Base-by-base conservation (phyloP, 2,113 vertebrate genomes). In the Gallinago jamesoni region DNA sequence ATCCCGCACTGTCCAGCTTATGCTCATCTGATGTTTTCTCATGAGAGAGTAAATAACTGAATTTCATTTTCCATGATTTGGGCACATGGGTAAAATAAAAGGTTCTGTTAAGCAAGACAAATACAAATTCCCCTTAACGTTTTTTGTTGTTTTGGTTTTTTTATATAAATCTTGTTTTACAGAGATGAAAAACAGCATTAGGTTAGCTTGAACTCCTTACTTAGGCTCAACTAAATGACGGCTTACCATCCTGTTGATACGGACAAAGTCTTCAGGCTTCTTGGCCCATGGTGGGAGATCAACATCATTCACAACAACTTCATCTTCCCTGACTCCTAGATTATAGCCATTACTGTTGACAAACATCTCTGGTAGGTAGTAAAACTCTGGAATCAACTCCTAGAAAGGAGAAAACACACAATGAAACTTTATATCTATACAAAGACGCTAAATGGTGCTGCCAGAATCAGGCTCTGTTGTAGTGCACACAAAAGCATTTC, bases 281-380 rank as follows among this genome's bases (percentile, higher is more conserved):
- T 99, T 99, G 68, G 99, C 99, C 99, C 99, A 99, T 4, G 98
- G 98, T 4, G 99, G 99, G 73, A 99, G 98, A 82, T 99, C 99
- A 72, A 99, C 99, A 7, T 99, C 98, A 96, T 98, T 98, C 57
- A 99, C 99, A 84, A 98, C 97, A 41, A 94, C 96, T 73, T 99
- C 97, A 87, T 99, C 99, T 89, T 99, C 99, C 93, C 99, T 98
- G 96, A 99, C 97, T 20, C 99, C 99, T 75, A 99, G 97, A 89
- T 98, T 98, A 96, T 99, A 99, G 47, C 98, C 98, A 43, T 99
- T 99, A 89, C 98, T 99, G 98, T 99, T 99, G 95, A 99, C 99
- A 96, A 99, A 99, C 99, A 99, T 99, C 98, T 99, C 99, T 0
- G 99, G 99, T 66, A 99, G 98, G 97, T 99, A 99, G 98, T 99